A percentile compares a stretch with the other conserved stretches of the same genome.
These are phyloP conservation scores for Enteromius trimaculatus DNA, from an alignment of 2,797 vertebrate species.

Conservation along the genomic window DNA sequence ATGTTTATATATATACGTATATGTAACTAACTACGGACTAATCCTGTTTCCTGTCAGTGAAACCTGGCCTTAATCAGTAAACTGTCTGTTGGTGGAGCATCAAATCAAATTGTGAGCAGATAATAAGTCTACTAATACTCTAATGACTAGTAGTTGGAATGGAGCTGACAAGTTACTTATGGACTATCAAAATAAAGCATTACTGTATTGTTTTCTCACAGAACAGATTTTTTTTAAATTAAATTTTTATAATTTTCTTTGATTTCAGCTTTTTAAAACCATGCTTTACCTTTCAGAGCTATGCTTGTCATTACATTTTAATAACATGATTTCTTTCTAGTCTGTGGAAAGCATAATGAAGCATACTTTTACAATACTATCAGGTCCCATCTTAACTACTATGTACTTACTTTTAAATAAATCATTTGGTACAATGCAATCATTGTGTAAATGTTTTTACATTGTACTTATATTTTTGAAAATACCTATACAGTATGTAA, in stretches of 20 bases:
- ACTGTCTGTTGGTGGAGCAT: neutral
- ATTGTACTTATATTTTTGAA: no score
- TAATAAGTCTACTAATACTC: neutral
- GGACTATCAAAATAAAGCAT: neutral
- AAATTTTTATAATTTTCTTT: neutral
- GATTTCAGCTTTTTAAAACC: neutral
- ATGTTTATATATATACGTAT: no score
- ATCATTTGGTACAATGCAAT: no score
- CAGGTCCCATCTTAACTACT: no score
- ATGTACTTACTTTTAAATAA: no score
- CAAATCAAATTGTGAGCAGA: neutral
- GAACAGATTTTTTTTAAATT: neutral
- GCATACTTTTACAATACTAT: neutral
- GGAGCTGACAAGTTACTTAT: neutral
- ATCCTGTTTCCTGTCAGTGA: no score
- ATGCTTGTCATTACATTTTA: neutral
- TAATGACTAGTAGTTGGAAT: neutral
- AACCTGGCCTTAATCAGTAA: neutral
- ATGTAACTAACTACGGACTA: no score
- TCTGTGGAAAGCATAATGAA: neutral
- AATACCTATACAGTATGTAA: no score
- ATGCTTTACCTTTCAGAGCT: neutral
- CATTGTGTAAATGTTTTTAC: no score
- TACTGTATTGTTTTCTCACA: neutral
- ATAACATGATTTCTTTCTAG: neutral